Evolutionary conservation across 1,140 invertebrate genomes (phyloP).

Genomic region (Sarcophaga peregrina): DNA sequence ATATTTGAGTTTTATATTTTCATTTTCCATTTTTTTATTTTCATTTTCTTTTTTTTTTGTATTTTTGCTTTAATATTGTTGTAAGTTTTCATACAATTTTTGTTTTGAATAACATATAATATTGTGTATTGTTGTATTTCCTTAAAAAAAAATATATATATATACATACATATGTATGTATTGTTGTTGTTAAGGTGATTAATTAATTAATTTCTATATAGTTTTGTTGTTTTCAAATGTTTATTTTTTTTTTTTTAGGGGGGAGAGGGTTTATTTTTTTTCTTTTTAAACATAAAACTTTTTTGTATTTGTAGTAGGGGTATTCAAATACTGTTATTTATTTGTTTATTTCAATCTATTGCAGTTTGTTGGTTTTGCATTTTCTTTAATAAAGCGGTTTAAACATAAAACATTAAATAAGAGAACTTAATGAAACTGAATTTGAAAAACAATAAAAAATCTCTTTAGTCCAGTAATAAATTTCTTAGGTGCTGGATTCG

Average conservation of each 20-base stretch:
- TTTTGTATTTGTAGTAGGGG: too few relatives aligned
- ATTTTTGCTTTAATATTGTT: too few relatives aligned
- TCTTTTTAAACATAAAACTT: too few relatives aligned
- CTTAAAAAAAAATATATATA: too few relatives aligned
- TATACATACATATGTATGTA: neutral
- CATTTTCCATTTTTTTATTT: neutral
- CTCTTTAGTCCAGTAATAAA: neutral
- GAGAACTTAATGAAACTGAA: too few relatives aligned
- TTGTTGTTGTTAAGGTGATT: neutral
- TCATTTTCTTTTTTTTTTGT: too few relatives aligned
- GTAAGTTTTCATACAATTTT: conserved; percentile 8
- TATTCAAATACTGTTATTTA: too few relatives aligned
- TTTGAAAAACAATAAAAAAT: neutral
- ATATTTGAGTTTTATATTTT: neutral
- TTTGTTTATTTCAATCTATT: too few relatives aligned
- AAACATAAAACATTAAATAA: neutral
- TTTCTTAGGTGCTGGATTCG: too few relatives aligned
- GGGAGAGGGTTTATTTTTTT: too few relatives aligned
- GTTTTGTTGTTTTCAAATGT: neutral
- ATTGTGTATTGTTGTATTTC: neutral
- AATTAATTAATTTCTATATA: neutral
- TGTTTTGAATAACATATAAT: neutral
- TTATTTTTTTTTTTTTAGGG: too few relatives aligned
- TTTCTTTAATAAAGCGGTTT: conserved; percentile 27
- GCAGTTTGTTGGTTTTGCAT: neutral